Evolutionary conservation across 2,888 invertebrate genomes (phyloP).

Genomic region (Plagodis pulveraria): DNA sequence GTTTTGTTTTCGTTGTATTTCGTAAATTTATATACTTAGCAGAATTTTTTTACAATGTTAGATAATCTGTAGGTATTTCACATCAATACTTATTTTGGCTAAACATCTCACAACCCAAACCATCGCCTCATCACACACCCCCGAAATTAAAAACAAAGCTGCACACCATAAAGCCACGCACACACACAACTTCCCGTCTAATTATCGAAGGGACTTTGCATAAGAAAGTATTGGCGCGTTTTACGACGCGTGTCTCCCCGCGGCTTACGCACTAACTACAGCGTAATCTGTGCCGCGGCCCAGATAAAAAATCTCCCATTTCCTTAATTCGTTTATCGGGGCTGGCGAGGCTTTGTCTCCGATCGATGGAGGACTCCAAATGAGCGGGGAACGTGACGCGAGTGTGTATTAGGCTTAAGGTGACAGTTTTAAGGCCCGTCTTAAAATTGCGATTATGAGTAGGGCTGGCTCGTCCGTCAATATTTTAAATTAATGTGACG

Average conservation of each 20-base stretch:
- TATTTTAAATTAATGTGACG: neutral
- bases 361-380: slow-evolving; percentile 83
- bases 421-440: slow-evolving; percentile 56
- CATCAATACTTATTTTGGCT: too few relatives aligned
- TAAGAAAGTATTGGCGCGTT: slow-evolving; percentile 84
- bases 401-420: slow-evolving; percentile 79
- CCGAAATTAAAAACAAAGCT: slow-evolving; percentile 78
- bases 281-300: slow-evolving; percentile 50
- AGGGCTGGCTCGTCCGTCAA: slow-evolving; percentile 10
- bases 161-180: slow-evolving; percentile 60
- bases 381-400: slow-evolving; percentile 81
- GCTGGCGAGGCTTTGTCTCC: slow-evolving; percentile 82
- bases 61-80: too few relatives aligned
- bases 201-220: slow-evolving; percentile 84
- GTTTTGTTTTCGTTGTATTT: too few relatives aligned
- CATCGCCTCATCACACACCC: slow-evolving; percentile 21
- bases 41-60: too few relatives aligned
- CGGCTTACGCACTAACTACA: neutral
- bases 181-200: slow-evolving; percentile 73
- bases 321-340: slow-evolving; percentile 85
- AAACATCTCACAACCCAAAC: slow-evolving; percentile 2
- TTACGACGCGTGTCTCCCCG: slow-evolving; percentile 11
- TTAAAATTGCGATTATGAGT: slow-evolving; percentile 38
- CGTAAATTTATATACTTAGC: too few relatives aligned
- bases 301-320: slow-evolving; percentile 85